Conservation (phyloP, 1,140 invertebrate genomes). For the Danaus plexippus region DNA sequence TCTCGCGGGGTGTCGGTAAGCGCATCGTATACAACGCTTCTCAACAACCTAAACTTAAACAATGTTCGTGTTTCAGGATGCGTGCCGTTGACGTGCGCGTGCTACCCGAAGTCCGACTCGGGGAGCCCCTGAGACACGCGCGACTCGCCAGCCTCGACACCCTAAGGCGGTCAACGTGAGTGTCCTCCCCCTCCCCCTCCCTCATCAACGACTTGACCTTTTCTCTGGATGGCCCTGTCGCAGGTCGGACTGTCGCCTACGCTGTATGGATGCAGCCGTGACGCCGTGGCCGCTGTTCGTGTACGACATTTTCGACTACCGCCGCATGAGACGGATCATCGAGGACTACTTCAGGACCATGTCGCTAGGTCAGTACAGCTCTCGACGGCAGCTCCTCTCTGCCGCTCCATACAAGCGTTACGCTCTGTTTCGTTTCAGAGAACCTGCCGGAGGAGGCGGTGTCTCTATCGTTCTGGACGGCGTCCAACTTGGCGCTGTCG, state of each 20-base stretch:
- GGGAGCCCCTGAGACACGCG: conserved; percentile 32
- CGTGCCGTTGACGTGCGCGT: conserved; percentile 32
- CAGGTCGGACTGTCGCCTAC: conserved; percentile 34
- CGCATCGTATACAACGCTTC: not conserved
- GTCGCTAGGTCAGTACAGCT: conserved; percentile 17
- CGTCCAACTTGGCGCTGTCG: conserved; percentile 79
- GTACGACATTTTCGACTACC: conserved; percentile 79
- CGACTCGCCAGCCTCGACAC: conserved; percentile 41
- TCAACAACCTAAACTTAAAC: no score
- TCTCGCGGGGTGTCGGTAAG: not conserved
- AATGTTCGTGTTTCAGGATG: conserved; percentile 27
- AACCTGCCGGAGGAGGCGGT: conserved; percentile 75
- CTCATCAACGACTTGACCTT: not conserved
- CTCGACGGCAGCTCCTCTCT: no score
- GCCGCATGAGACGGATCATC: conserved; percentile 37
- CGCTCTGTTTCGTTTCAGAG: not conserved
- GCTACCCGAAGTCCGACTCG: conserved; percentile 36
- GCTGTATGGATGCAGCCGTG: conserved; percentile 61
- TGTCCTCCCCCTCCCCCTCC: not conserved
- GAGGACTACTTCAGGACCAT: conserved; percentile 37
- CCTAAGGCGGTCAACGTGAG: conserved; percentile 22
- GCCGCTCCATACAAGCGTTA: no score
- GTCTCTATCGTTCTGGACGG: conserved; percentile 85
- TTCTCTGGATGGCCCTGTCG: conserved; percentile 4
- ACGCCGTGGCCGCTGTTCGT: conserved; percentile 77